Evolutionary conservation across 2,113 vertebrate species (phyloP).

Genomic region (Amazona guildingii): DNA sequence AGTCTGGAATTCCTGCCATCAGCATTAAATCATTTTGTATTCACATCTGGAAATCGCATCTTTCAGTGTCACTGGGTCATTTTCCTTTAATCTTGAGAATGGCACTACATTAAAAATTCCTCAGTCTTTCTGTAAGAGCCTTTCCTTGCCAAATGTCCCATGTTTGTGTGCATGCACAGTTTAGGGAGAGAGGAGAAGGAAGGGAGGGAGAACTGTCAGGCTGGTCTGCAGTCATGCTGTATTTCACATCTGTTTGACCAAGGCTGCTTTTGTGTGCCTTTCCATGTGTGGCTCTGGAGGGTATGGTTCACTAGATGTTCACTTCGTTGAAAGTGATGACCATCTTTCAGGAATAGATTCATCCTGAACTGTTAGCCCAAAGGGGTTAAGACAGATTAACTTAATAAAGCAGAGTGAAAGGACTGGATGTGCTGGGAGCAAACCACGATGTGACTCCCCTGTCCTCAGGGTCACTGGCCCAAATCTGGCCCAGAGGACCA

Average conservation of each 20-base stretch:
- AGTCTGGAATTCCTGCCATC: slow-evolving; percentile 34
- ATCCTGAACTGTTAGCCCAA: slow-evolving; percentile 6
- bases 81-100: slow-evolving; percentile 64
- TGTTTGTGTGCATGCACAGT: slow-evolving; percentile 45
- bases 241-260: not conserved
- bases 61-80: slow-evolving; percentile 50
- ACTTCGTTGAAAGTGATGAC: not conserved
- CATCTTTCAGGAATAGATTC: slow-evolving; percentile 36
- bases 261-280: not conserved
- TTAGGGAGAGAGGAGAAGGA: not conserved
- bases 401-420: slow-evolving; percentile 38
- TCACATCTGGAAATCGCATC: slow-evolving; percentile 68
- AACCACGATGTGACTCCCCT: not conserved
- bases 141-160: slow-evolving; percentile 59
- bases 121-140: slow-evolving; percentile 51
- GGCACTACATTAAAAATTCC: slow-evolving; percentile 65
- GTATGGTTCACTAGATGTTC: slow-evolving; percentile 33
- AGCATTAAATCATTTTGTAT: slow-evolving; percentile 48
- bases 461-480: not conserved
- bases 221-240: not conserved
- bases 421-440: not conserved
- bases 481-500: not conserved
- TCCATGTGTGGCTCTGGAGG: slow-evolving; percentile 25
- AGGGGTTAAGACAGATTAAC: slow-evolving; percentile 40
- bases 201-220: not conserved